Evolutionary conservation across 2,113 vertebrate species (phyloP).

Genomic region (Mugil cephalus): DNA sequence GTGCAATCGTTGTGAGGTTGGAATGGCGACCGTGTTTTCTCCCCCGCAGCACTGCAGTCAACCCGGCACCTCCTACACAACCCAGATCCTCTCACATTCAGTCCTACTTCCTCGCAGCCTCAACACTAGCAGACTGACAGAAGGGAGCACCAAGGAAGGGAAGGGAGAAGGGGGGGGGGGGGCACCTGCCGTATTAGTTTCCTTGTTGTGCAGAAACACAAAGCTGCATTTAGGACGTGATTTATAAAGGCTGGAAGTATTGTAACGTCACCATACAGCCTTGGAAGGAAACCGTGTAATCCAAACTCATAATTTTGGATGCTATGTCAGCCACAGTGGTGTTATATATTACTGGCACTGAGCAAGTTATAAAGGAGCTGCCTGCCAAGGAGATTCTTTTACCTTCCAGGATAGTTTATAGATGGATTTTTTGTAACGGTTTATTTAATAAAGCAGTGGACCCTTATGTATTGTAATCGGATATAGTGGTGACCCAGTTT

Average conservation of each 20-base stretch:
- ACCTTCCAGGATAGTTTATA: neutral
- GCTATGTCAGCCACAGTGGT: neutral
- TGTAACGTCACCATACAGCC: neutral
- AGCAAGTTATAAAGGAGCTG: neutral
- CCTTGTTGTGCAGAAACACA: constrained; percentile 14
- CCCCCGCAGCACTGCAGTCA: constrained; percentile 72
- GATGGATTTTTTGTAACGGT: neutral
- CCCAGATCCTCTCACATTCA: constrained; percentile 74
- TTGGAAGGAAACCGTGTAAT: neutral
- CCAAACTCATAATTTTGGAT: neutral
- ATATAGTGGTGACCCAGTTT: neutral
- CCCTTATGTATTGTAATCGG: neutral
- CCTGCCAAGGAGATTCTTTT: neutral
- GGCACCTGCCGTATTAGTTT: constrained; percentile 55
- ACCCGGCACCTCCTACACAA: constrained; percentile 79
- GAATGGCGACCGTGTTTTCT: constrained; percentile 63
- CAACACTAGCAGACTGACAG: constrained; percentile 57
- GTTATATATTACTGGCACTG: constrained; percentile 5
- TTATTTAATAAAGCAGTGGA: neutral
- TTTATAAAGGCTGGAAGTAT: constrained; percentile 10
- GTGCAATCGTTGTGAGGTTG: constrained; percentile 61
- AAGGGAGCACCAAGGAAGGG: too few species aligned
- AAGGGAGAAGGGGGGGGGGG: constrained; percentile 32
- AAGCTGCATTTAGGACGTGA: constrained; percentile 38
- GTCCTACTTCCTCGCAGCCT: constrained; percentile 60